Evolutionary conservation across 2,888 invertebrate genomes (phyloP).

Genomic region (Chrysina gloriosa): DNA sequence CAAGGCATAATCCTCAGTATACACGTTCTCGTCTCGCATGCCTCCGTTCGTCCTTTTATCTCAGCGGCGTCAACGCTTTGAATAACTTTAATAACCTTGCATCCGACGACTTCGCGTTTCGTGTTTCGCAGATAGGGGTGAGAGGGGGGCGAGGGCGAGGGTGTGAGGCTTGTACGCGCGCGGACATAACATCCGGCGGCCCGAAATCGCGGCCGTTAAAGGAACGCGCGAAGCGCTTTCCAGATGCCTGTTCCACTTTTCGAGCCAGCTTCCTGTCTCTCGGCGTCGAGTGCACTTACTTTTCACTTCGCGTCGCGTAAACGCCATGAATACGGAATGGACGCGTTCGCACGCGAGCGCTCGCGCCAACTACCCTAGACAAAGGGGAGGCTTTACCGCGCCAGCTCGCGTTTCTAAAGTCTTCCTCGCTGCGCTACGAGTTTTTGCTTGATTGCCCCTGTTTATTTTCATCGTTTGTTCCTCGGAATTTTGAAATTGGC

Average conservation of each 20-base stretch:
- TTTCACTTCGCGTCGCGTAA: slow-evolving; percentile 30
- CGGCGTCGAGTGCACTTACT: slow-evolving; percentile 31
- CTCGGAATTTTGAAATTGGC: slow-evolving; percentile 10
- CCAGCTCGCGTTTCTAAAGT: neutral
- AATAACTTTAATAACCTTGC: slow-evolving; percentile 34
- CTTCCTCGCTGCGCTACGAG: neutral
- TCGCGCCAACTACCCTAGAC: slow-evolving; percentile 17
- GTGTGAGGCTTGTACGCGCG: neutral
- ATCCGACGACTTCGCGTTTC: slow-evolving; percentile 29
- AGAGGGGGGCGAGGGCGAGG: too few relatives aligned
- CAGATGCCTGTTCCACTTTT: slow-evolving; percentile 33
- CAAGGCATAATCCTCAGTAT: too few relatives aligned
- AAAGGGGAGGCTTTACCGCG: slow-evolving; percentile 24
- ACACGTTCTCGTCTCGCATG: neutral
- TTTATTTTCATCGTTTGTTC: neutral
- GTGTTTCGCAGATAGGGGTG: too few relatives aligned
- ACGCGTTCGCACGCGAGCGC: slow-evolving; percentile 23
- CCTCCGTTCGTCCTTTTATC: slow-evolving; percentile 27
- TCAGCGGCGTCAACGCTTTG: slow-evolving; percentile 10
- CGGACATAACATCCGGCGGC: slow-evolving; percentile 16
- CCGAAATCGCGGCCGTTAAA: slow-evolving; percentile 19
- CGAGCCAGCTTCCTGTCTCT: slow-evolving; percentile 30
- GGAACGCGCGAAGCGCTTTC: slow-evolving; percentile 21
- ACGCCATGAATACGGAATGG: slow-evolving; percentile 22
- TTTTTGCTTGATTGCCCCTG: slow-evolving; percentile 8